Base-by-base conservation (phyloP, 2,888 invertebrate species). In the Cataglyphis albicans region DNA sequence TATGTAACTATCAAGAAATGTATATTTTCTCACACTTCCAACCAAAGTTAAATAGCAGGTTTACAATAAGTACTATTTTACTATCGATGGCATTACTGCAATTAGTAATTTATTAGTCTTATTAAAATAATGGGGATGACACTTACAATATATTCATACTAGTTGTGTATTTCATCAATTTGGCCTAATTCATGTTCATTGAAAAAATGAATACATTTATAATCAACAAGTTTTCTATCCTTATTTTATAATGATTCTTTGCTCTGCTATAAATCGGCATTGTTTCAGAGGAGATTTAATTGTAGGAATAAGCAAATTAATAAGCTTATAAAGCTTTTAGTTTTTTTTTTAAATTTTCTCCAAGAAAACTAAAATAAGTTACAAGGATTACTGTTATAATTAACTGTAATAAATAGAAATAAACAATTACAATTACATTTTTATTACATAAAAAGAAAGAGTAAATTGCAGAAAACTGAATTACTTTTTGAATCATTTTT, bases 1-100 rank as follows among this genome's bases (percentile, higher is more conserved):
- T 78, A 10, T 70, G 57, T n/a, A 57, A 41, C 15, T n/a, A 65
- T 65, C 18, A 68, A 57, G 18, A 68, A 35, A 78, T 6, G 18
- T 78, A 78, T 78, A 78, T 78, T 78, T 78, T 78, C 70, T 78
- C 70, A 78, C 18, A 78, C 44, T 78, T 70, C 59, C 59, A 78
- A 78, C 78, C 78, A 78, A 78, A 70, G 70, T 59, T 78, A 78
- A 78, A 70, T 59, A 59, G 59, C 57, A 78, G 0, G 4, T 78
- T 78, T 70, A 59, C 59, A 68, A 68, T 59, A 70, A 70, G 44
- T 68, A 68, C 57, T 68, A 78, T 68, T 78, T 78, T 59, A 35
- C 18, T 78, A 78, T 78, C 25, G 1, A 78, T 78, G 68, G 41
- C 18, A 44, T 59, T 78, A 76, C 41, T 78, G 1, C 70, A 59